Evolutionary conservation across 2,888 invertebrate genomes (phyloP).

Genomic region (Zygogramma bicolorata): DNA sequence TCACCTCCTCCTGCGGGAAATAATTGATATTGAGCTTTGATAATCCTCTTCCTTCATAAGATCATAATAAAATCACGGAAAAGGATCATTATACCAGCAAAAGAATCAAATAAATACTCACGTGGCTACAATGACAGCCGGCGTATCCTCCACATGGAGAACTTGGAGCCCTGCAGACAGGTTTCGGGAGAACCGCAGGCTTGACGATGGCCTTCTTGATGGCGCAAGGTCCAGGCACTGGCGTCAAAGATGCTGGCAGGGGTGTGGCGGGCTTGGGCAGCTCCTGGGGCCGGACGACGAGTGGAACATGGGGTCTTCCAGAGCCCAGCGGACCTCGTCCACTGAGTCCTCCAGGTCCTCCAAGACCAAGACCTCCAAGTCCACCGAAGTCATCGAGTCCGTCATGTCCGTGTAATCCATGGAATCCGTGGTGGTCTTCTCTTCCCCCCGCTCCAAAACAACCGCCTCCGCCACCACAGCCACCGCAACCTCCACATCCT

Average conservation of each 20-base stretch:
- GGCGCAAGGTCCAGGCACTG: slow-evolving; percentile 58
- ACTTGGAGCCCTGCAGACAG: slow-evolving; percentile 45
- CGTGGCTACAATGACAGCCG: slow-evolving; percentile 5
- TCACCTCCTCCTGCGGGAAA: no score
- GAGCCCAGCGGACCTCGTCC: not conserved
- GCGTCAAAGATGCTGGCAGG: slow-evolving; percentile 43
- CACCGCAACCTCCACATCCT: not conserved
- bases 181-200: slow-evolving; percentile 61
- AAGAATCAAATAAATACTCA: not conserved
- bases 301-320: slow-evolving; percentile 44
- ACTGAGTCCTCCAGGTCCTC: not conserved
- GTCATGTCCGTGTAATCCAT: not conserved
- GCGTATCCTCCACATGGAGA: not conserved
- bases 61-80: no score
- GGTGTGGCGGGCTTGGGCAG: slow-evolving; percentile 50
- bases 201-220: slow-evolving; percentile 60
- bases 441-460: not conserved
- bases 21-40: no score
- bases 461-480: not conserved
- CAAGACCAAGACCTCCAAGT: not conserved
- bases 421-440: not conserved
- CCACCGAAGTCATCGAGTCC: not conserved
- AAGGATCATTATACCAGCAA: no score
- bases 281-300: slow-evolving; percentile 60
- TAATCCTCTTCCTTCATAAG: no score